Base-by-base conservation (phyloP, 2,888 invertebrate species). In the Tiliacea aurago region DNA sequence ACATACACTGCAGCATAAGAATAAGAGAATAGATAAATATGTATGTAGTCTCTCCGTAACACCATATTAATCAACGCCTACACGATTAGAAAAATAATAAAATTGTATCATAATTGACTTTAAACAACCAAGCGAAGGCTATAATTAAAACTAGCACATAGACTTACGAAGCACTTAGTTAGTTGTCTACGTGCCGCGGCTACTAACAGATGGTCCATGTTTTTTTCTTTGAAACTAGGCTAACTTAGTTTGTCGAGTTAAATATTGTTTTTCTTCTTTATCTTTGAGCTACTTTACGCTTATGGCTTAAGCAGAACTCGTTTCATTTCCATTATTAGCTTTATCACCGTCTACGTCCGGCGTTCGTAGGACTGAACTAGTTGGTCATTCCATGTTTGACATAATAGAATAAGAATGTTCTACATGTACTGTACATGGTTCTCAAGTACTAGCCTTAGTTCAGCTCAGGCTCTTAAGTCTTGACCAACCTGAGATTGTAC, bases 161-260 rank as follows among this genome's bases (percentile, higher is more conserved):
- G 59, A 62, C 73, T 67, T 53, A 62, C n/a, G 23, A 62, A 70
- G 72, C 76, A 76, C 74, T 84, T 75, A 78, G 70, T 84, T 75
- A 78, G 70, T 23, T 0, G 6, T 45, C 41, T 84, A 84, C 84
- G 86, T 86, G 84, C 55, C 53, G 72, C 56, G 81, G 73, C 41
- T 84, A 61, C 68, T 6, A 78, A 86, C 81, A 76, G 77, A 80
- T 73, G 77, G 69, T 67, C 53, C 55, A n/a, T 62, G 59, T 76
- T 78, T 80, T n/a, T 81, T 76, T 76, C 85, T 79, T 76, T 55
- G 56, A 64, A 85, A 84, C 73, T 73, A 59, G 76, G 80, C 43
- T 73, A 83, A 83, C 73, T 73, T 71, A 73, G 73, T 84, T 82
- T 64, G 59, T 59, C 11, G 63, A 74, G 63, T 74, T 70, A 70